These are phyloP conservation scores for Butorides virescens DNA, from an alignment of 2,113 vertebrate genomes.

Conservation along the genomic window DNA sequence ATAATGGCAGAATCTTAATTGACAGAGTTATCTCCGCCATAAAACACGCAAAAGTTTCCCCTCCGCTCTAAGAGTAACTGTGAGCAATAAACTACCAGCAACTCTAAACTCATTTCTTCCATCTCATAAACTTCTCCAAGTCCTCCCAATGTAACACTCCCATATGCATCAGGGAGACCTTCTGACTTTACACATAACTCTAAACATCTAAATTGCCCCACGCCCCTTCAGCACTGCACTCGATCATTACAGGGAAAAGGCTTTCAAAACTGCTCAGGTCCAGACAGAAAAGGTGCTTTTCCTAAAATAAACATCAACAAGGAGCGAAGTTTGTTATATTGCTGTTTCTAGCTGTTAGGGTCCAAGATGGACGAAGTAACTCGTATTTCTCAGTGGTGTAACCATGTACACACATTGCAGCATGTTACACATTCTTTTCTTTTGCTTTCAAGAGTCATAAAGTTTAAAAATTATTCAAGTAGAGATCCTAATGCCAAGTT, in stretches of 20 bases:
- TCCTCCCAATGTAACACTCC: neutral
- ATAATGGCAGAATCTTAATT: neutral
- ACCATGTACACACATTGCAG: neutral
- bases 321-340: neutral
- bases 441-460: neutral
- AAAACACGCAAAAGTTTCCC: neutral
- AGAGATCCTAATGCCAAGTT: neutral
- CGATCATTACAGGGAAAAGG: neutral
- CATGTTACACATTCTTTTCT: rapidly evolving
- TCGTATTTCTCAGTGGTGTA: rapidly evolving
- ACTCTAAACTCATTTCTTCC: neutral
- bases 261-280: neutral
- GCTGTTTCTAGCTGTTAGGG: neutral
- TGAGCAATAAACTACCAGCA: neutral
- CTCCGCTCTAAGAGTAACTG: neutral
- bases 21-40: neutral
- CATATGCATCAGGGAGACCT: neutral
- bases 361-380: neutral
- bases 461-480: neutral
- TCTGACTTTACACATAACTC: neutral
- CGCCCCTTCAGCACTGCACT: rapidly evolving
- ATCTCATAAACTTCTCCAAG: neutral
- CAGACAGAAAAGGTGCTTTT: neutral
- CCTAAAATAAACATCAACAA: neutral
- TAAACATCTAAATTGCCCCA: neutral